Conservation (phyloP, 2,797 vertebrate species). For the Champsocephalus gunnari region DNA sequence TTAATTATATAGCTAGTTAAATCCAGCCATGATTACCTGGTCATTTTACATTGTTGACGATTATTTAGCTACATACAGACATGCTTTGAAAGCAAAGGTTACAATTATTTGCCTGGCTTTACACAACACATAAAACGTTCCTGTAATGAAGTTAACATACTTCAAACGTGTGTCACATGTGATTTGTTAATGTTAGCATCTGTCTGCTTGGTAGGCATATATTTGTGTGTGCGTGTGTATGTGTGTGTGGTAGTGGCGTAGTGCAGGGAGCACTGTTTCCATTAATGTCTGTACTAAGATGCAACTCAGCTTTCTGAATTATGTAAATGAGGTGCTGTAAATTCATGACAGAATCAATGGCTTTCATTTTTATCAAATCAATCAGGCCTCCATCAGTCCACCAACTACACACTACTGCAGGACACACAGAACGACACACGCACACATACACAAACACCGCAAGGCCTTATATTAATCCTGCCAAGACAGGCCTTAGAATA, state of each 20-base stretch:
- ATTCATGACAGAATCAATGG: constrained; percentile 86
- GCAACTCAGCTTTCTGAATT: constrained; percentile 83
- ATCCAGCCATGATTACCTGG: neutral
- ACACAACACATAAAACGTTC: neutral
- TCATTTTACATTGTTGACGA: constrained; percentile 4
- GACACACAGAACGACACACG: constrained; percentile 38
- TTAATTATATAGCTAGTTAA: neutral
- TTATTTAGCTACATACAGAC: neutral
- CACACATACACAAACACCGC: constrained; percentile 55
- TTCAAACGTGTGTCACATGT: constrained; percentile 43
- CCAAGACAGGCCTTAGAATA: constrained; percentile 76
- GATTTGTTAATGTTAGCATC: constrained; percentile 54
- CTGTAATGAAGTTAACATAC: constrained; percentile 27
- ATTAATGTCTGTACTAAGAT: constrained; percentile 75
- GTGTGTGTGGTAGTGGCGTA: constrained; percentile 20
- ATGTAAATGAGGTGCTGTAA: constrained; percentile 85
- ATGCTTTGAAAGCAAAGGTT: constrained; percentile 5
- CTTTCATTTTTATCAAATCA: constrained; percentile 87
- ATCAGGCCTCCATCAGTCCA: constrained; percentile 81
- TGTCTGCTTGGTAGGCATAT: constrained; percentile 69
- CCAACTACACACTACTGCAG: constrained; percentile 59
- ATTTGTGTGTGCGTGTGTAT: constrained; percentile 32
- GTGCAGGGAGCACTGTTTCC: constrained; percentile 61
- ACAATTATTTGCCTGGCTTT: neutral
- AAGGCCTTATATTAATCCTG: constrained; percentile 75